phyloP scores from a whole-genome alignment of 1,140 invertebrate species.

The Drosophila repleta region DNA sequence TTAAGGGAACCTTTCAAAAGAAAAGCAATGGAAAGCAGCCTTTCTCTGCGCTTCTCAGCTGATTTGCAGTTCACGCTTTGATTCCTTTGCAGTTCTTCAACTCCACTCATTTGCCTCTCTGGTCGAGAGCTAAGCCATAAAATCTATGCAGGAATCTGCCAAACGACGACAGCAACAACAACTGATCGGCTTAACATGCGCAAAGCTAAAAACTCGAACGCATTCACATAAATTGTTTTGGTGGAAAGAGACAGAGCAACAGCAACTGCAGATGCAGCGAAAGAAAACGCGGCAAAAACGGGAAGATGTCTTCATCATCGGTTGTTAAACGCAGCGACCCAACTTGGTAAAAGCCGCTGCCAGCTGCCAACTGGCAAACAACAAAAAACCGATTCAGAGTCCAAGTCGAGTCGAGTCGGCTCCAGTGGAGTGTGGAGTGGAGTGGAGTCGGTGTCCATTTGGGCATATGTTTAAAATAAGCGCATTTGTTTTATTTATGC shows the following conservation, averaged over 20 bases:
- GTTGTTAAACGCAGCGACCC: constrained; percentile 55
- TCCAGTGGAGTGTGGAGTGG: not conserved
- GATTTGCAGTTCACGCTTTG: not conserved
- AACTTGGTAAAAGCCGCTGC: constrained; percentile 60
- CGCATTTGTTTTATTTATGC: constrained; percentile 82
- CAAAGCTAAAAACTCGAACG: constrained; percentile 20
- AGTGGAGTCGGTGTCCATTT: constrained; percentile 27
- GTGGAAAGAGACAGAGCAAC: constrained; percentile 7
- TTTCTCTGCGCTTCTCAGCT: not conserved
- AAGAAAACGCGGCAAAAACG: constrained; percentile 56
- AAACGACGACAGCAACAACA: constrained; percentile 2
- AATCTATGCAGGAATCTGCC: not conserved
- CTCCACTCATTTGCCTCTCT: too few species aligned
- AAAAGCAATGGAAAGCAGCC: not conserved
- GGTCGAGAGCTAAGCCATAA: not conserved
- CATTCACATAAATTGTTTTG: constrained; percentile 71
- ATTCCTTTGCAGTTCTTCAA: not conserved
- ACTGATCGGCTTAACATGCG: constrained; percentile 24
- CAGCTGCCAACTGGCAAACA: constrained; percentile 33
- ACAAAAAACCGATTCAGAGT: not conserved
- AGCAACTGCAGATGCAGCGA: constrained; percentile 24
- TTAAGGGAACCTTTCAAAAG: too few species aligned
- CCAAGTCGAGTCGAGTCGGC: not conserved
- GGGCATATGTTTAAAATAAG: constrained; percentile 77
- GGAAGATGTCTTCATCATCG: constrained; percentile 78